These are phyloP conservation scores for Spermophilus dauricus DNA, from an alignment of 2,113 vertebrate genomes.

Conservation along the genomic window DNA sequence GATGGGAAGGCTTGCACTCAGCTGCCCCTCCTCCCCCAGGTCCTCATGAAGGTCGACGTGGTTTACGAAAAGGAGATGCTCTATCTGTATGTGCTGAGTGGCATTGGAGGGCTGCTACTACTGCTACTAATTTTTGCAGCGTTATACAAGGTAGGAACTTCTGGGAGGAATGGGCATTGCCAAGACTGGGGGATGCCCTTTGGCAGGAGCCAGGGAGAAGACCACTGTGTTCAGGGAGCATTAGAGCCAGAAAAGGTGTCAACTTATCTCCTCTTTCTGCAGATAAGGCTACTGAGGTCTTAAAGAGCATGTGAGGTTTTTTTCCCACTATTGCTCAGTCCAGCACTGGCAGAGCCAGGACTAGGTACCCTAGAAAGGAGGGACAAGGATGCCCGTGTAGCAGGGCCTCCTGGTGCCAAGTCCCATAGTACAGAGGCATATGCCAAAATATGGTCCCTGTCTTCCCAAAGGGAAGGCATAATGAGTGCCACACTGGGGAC, in stretches of 20 bases:
- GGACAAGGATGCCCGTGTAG: accelerated
- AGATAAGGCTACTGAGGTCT: not conserved
- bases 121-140: constrained; percentile 69
- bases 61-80: constrained; percentile 72
- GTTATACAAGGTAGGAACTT: constrained; percentile 77
- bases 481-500: not conserved
- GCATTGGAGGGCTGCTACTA: constrained; percentile 71
- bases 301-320: not conserved
- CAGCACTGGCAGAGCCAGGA: not conserved
- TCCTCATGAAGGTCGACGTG: constrained; percentile 69
- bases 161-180: not conserved
- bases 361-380: not conserved
- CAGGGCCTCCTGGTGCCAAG: not conserved
- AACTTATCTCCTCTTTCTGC: not conserved
- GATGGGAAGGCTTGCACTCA: accelerated
- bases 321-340: not conserved
- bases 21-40: constrained; percentile 30
- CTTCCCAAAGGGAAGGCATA: not conserved
- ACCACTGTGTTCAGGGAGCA: not conserved
- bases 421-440: not conserved
- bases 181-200: accelerated
- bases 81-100: constrained; percentile 59
- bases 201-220: not conserved
- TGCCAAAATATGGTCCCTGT: not conserved
- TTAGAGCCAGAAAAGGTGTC: not conserved